Conservation (phyloP, 2,797 vertebrate species). For the Falco peregrinus region DNA sequence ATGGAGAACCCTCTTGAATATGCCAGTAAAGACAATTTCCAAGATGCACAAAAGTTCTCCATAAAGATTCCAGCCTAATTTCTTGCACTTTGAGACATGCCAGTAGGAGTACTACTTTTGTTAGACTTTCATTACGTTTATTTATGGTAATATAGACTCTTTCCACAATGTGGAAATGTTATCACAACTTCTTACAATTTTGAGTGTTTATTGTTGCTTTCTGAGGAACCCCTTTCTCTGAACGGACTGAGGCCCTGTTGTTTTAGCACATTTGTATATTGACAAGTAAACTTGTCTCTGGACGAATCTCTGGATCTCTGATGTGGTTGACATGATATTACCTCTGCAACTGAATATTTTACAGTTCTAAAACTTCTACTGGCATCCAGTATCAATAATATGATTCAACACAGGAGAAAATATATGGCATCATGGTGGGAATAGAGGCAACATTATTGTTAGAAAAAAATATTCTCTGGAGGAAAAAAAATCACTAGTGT, state of each 20-base stretch:
- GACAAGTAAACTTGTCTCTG: no score
- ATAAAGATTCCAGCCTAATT: neutral
- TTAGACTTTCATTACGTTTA: neutral
- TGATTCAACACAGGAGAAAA: neutral
- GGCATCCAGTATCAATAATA: neutral
- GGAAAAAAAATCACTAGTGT: neutral
- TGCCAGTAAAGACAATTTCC: neutral
- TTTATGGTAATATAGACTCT: neutral
- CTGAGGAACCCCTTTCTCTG: neutral
- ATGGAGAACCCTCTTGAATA: neutral
- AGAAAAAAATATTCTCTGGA: neutral
- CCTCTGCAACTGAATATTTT: neutral
- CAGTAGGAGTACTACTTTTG: neutral
- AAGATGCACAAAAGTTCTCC: neutral
- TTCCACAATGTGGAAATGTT: neutral
- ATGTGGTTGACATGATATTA: neutral
- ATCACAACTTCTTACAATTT: neutral
- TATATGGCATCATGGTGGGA: neutral
- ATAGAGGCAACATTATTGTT: neutral
- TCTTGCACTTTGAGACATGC: neutral
- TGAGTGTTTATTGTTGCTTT: neutral
- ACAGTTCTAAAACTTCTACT: neutral
- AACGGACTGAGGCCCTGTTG: neutral
- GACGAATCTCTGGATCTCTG: neutral
- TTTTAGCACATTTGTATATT: neutral